phyloP scores from a whole-genome alignment of 2,113 vertebrate genomes.

The Perca fluviatilis region DNA sequence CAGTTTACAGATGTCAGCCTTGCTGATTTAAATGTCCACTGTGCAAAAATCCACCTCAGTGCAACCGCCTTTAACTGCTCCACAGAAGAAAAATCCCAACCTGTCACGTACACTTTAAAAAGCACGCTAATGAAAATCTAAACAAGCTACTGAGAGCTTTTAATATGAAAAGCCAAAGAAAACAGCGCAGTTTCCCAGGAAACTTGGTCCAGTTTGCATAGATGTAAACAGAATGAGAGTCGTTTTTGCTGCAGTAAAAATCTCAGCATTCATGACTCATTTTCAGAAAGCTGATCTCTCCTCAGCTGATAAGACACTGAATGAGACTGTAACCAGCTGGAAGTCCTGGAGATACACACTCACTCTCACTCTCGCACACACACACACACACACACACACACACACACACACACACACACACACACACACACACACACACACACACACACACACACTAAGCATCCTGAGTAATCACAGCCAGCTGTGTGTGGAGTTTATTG shows the following conservation, averaged over 20 bases:
- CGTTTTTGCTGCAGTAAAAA: conserved; percentile 8
- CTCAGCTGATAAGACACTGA: conserved; percentile 65
- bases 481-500: conserved; percentile 63
- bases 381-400: conserved; percentile 36
- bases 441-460: conserved; percentile 9
- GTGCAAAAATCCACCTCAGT: not conserved
- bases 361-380: conserved; percentile 1
- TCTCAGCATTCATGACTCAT: conserved; percentile 66
- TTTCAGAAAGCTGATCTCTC: conserved; percentile 58
- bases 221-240: conserved; percentile 52
- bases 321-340: conserved; percentile 67
- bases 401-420: conserved; percentile 20
- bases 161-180: conserved; percentile 46
- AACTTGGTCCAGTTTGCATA: conserved; percentile 44
- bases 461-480: conserved; percentile 60
- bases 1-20: conserved; percentile 29
- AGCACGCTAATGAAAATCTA: conserved; percentile 41
- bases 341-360: conserved; percentile 17
- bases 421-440: conserved; percentile 28
- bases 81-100: conserved; percentile 12
- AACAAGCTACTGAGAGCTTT: conserved; percentile 52
- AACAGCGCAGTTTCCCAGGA: conserved; percentile 41
- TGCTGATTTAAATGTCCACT: conserved; percentile 37
- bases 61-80: not conserved
- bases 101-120: conserved; percentile 41